A percentile compares a stretch with the other conserved stretches of the same genome.
Conservation (phyloP, 2,113 vertebrate genomes). For the Agelaius phoeniceus region DNA sequence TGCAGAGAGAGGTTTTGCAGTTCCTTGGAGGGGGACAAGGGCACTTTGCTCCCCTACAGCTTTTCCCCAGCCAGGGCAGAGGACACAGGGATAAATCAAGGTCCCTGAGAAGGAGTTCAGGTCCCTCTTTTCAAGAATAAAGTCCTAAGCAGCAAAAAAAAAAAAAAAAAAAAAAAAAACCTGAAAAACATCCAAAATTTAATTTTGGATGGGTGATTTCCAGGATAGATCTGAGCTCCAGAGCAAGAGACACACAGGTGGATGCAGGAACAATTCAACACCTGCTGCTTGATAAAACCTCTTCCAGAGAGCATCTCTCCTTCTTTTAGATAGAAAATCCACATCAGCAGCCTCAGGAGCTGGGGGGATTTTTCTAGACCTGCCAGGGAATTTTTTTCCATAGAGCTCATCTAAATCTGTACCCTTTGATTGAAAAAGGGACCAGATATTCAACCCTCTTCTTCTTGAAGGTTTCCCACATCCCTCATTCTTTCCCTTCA, state of each 20-base stretch:
- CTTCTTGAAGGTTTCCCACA: not conserved
- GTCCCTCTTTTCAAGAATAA: not conserved
- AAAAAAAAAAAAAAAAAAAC: no score
- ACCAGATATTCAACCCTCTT: not conserved
- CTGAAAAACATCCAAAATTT: no score
- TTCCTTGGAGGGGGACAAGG: not conserved
- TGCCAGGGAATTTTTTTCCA: not conserved
- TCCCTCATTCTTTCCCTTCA: not conserved
- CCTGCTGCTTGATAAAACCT: not conserved
- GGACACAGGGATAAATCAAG: accelerated
- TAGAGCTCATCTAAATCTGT: not conserved
- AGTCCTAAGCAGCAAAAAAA: not conserved
- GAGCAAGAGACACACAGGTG: not conserved
- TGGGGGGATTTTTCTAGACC: not conserved
- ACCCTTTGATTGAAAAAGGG: not conserved
- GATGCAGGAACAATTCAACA: not conserved
- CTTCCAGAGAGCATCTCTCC: not conserved
- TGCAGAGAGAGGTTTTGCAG: not conserved
- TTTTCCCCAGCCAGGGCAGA: not conserved
- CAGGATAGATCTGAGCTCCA: not conserved
- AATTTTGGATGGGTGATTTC: not conserved
- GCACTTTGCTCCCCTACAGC: not conserved
- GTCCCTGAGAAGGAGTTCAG: not conserved
- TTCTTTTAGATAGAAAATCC: accelerated
- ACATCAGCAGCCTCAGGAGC: accelerated